Conservation (phyloP, 1,140 invertebrate species). For the Drosophila chauvacae region DNA sequence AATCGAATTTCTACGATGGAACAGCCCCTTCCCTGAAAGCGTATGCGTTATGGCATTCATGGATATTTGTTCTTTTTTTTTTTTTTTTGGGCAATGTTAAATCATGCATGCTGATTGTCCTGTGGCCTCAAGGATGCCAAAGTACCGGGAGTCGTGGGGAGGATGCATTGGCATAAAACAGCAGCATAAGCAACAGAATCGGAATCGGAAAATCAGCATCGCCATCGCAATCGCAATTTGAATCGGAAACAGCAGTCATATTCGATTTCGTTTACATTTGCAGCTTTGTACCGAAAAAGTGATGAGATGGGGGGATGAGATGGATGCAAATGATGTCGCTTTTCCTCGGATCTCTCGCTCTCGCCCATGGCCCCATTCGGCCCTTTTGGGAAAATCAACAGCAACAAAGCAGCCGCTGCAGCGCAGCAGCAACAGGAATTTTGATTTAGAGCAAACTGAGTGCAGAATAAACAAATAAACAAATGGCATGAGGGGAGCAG, state of each 20-base stretch:
- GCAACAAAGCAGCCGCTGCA: slow-evolving; percentile 28
- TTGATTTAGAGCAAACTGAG: slow-evolving; percentile 69
- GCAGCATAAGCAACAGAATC: slow-evolving; percentile 42
- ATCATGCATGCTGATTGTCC: slow-evolving; percentile 82
- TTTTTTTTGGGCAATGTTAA: slow-evolving; percentile 57
- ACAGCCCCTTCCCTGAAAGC: slow-evolving; percentile 1
- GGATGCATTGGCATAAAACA: slow-evolving; percentile 34
- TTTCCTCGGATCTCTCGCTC: not conserved
- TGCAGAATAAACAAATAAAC: slow-evolving; percentile 67
- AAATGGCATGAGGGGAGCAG: slow-evolving; percentile 11
- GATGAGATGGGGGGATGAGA: slow-evolving; percentile 1
- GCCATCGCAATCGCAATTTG: slow-evolving; percentile 26
- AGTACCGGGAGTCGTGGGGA: slow-evolving; percentile 3
- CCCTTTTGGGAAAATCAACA: slow-evolving; percentile 43
- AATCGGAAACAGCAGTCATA: slow-evolving; percentile 32
- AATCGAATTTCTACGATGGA: slow-evolving; percentile 2
- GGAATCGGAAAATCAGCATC: slow-evolving; percentile 27
- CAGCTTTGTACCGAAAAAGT: slow-evolving; percentile 29
- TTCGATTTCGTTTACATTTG: slow-evolving; percentile 53
- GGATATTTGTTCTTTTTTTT: slow-evolving; percentile 40
- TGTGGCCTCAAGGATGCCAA: slow-evolving; percentile 61
- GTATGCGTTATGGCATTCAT: slow-evolving; percentile 48
- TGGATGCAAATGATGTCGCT: slow-evolving; percentile 39
- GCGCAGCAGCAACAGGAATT: slow-evolving; percentile 42
- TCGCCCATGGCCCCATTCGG: not conserved